Base-by-base conservation (phyloP, 2,888 invertebrate genomes). In the Macaria liturata region DNA sequence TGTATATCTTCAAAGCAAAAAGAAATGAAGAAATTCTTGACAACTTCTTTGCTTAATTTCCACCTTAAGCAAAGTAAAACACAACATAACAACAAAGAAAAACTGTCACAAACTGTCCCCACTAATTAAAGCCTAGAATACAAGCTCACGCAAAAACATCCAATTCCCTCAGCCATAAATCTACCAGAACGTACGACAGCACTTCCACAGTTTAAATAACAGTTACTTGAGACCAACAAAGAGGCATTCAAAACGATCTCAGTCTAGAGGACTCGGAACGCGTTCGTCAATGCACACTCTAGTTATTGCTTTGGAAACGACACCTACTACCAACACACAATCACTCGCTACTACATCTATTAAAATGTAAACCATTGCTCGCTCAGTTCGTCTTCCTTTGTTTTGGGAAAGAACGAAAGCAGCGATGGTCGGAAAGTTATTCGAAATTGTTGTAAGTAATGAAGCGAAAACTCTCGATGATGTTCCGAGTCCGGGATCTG, bases 241-340 rank as follows among this genome's bases (percentile, higher is more conserved):
- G 78, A 76, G 81, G 79, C 80, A 81, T 84, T 83, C 83, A 81
- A 80, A 84, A 78, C 77, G 81, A 84, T 84, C 81, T 81, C 54
- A 84, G 80, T 83, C 78, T 81, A 84, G 84, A 75, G 81, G 81
- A 78, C 83, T 81, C 86, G 86, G 81, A 82, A 76, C 80, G 83
- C 85, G 83, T 83, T 81, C 85, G 83, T 86, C 88, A 85, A 83
- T 84, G 85, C 80, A 80, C 83, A 83, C 86, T 88, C 78, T 74
- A 84, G 85, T 81, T 84, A 83, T 81, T 80, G 80, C 65, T 64
- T 57, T 64, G 55, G 58, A 57, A 65, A 61, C 59, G 57, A 65
- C 56, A 64, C 60, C 57, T 52, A 55, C 53, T 61, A 51, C 49
- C 51, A 31, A 20, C 8, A 9, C 20, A 42, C 6, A 20, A 32